Evolutionary conservation across 37 sponge, comb jelly and placozoan species (phyloP).

Genomic region (Hormiphora californensis): DNA sequence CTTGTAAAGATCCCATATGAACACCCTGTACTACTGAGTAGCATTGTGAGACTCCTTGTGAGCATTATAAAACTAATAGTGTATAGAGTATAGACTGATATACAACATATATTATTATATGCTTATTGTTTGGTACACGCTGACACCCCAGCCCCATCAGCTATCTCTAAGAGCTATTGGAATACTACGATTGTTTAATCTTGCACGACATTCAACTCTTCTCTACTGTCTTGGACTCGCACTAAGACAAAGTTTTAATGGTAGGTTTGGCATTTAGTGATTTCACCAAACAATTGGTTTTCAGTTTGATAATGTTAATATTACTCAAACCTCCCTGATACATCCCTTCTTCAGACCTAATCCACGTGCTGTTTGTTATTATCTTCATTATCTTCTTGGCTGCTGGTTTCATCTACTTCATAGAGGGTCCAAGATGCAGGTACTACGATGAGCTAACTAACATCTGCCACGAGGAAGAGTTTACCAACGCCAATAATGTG

Average conservation of each 20-base stretch:
- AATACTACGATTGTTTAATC: not conserved
- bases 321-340: too few relatives aligned
- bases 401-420: conserved; percentile 21
- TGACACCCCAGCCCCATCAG: not conserved
- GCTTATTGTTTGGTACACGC: too few relatives aligned
- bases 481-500: not conserved
- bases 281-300: too few relatives aligned
- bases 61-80: too few relatives aligned
- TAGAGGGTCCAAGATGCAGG: not conserved
- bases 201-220: conserved; percentile 8
- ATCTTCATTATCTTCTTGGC: conserved; percentile 28
- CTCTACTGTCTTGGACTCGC: conserved; percentile 38
- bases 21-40: too few relatives aligned
- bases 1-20: too few relatives aligned
- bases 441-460: not conserved
- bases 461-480: not conserved
- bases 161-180: not conserved
- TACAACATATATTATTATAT: too few relatives aligned
- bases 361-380: not conserved
- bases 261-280: too few relatives aligned
- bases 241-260: not conserved
- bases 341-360: conserved; percentile 13
- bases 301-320: too few relatives aligned
- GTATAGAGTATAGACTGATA: too few relatives aligned
- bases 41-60: too few relatives aligned